A percentile compares a stretch with the other conserved stretches of the same genome.
phyloP scores from a whole-genome alignment of 2,888 invertebrate genomes.

The Amblyjoppa fuscipennis region DNA sequence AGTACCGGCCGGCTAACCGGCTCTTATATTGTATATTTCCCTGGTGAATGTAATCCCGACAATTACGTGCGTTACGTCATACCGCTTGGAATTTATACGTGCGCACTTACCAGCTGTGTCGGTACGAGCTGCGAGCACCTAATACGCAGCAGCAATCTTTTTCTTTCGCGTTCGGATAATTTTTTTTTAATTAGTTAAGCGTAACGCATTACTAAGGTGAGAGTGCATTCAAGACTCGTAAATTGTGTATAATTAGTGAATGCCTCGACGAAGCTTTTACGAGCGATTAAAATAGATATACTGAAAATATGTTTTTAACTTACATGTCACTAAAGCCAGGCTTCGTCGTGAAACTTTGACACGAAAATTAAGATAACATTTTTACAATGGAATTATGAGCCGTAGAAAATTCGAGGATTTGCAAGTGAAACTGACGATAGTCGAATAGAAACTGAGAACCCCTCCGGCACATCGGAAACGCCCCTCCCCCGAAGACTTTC shows the following conservation, averaged over 20 bases:
- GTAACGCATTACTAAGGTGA: neutral
- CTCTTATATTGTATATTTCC: conserved; percentile 82
- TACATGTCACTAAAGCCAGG: conserved; percentile 15
- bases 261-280: neutral
- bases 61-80: conserved; percentile 84
- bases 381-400: neutral
- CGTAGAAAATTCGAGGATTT: neutral
- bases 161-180: neutral
- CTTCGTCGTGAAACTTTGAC: neutral
- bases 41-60: conserved; percentile 82
- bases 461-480: neutral
- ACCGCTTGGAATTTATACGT: conserved; percentile 75
- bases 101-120: conserved; percentile 21
- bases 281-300: neutral
- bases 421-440: conserved; percentile 13
- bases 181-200: neutral
- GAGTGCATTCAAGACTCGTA: neutral
- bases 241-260: neutral
- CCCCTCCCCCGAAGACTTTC: neutral
- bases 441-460: conserved; percentile 28
- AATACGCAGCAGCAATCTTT: neutral
- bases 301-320: neutral
- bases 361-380: neutral
- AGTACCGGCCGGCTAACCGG: conserved; percentile 74
- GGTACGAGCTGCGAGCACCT: conserved; percentile 1